These are phyloP conservation scores for Lanistes nyassanus DNA, from an alignment of 1,140 invertebrate species.

Conservation along the genomic window DNA sequence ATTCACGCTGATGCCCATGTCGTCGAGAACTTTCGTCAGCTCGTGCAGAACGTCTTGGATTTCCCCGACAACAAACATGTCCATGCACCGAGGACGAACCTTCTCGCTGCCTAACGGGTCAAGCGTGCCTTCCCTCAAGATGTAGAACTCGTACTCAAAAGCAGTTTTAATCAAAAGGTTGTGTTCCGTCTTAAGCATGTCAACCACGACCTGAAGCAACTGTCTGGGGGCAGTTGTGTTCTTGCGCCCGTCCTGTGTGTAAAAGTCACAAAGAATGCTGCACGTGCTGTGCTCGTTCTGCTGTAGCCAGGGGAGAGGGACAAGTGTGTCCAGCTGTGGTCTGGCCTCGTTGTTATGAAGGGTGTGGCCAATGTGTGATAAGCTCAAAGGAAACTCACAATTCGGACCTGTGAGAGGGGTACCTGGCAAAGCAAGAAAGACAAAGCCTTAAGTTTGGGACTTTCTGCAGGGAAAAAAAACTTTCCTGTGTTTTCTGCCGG, in stretches of 20 bases:
- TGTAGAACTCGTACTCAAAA: slow-evolving; percentile 28
- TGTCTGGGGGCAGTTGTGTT: slow-evolving; percentile 12
- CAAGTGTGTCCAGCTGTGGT: slow-evolving; percentile 14
- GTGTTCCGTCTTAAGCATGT: slow-evolving; percentile 16
- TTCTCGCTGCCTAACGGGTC: not conserved
- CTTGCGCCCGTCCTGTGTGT: not conserved
- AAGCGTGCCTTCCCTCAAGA: slow-evolving; percentile 6
- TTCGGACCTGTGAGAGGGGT: not conserved
- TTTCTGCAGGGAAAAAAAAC: too few relatives aligned
- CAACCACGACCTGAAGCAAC: slow-evolving; percentile 3
- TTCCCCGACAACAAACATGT: not conserved
- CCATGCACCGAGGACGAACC: not conserved
- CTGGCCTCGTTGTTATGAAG: not conserved
- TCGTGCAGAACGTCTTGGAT: slow-evolving; percentile 11
- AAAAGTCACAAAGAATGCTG: slow-evolving; percentile 19
- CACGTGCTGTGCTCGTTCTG: not conserved
- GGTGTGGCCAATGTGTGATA: not conserved
- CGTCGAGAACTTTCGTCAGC: not conserved
- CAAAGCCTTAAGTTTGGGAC: too few relatives aligned
- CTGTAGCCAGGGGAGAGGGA: slow-evolving; percentile 12
- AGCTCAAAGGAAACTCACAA: not conserved
- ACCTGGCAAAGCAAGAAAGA: slow-evolving; percentile 3
- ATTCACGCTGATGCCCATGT: slow-evolving; percentile 15
- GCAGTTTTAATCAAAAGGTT: slow-evolving; percentile 21
- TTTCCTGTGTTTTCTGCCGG: too few relatives aligned